phyloP scores from a whole-genome alignment of 1,140 invertebrate genomes.

The Drosophila nigrodunni region DNA sequence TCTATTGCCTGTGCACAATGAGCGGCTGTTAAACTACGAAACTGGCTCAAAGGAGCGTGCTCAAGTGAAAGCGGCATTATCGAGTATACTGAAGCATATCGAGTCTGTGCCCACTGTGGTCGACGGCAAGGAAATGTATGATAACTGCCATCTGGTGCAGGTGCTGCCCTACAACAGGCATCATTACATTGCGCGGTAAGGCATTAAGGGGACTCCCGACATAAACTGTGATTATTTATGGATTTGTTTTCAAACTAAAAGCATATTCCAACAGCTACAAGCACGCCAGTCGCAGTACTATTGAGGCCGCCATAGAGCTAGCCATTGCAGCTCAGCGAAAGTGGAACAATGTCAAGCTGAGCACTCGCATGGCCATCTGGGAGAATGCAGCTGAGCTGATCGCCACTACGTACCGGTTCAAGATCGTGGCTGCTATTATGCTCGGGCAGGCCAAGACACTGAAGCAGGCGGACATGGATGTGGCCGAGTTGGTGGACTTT shows the following conservation, averaged over 20 bases:
- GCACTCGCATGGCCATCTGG: conserved; percentile 92
- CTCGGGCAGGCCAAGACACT: conserved; percentile 97
- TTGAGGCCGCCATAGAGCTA: conserved; percentile 93
- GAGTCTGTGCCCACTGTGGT: conserved; percentile 96
- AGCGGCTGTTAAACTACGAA: conserved; percentile 92
- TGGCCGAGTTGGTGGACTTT: conserved; percentile 98
- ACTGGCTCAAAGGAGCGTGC: conserved; percentile 92
- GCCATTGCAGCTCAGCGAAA: conserved; percentile 89
- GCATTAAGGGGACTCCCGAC: neutral
- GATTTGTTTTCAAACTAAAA: too few species aligned
- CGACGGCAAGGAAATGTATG: conserved; percentile 90
- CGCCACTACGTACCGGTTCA: conserved; percentile 92
- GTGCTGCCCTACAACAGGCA: conserved; percentile 45
- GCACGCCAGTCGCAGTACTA: conserved; percentile 92
- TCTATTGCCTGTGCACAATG: conserved; percentile 86
- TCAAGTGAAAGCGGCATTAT: conserved; percentile 89
- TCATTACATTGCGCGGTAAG: conserved; percentile 52
- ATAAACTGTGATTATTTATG: too few species aligned
- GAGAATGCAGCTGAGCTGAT: conserved; percentile 94
- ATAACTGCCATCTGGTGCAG: conserved; percentile 85
- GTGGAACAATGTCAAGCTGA: conserved; percentile 93
- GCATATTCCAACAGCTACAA: conserved; percentile 11
- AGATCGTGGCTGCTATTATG: conserved; percentile 98
- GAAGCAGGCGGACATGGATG: conserved; percentile 98
- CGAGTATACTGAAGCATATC: conserved; percentile 86